Evolutionary conservation across 2,888 invertebrate species (phyloP), one percentile per base, ranked within the genome.

Genomic region (Drosophila mayaguana): DNA sequence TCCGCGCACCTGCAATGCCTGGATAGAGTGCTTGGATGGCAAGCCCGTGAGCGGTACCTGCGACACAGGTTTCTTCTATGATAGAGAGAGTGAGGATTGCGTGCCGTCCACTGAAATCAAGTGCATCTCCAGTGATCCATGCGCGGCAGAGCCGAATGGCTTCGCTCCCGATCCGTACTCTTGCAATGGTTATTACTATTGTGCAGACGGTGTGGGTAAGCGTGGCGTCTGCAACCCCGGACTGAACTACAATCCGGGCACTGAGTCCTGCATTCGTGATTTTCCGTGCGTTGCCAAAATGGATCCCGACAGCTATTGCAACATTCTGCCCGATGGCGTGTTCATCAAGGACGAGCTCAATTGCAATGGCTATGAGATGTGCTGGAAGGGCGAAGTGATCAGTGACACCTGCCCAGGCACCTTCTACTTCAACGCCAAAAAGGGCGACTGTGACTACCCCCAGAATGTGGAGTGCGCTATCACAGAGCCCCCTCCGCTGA

Each of bases 181-280:
- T 16, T 92, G 92, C 64, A 89, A 80, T 55, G 81, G 86, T 0
- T 92, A 92, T 51, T 92, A 90, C 48, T 92, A 92, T 40, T 92
- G 91, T 54, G 36, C 12, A 6, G 66, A 84, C 16, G 92, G 91
- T 2, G 36, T 43, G 8, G 91, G 78, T 0, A 45, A 69, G 0
- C 80, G 28, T 0, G 92, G 92, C 3, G 38, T 62, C 8, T 92
- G 92, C 48, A 68, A 59, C 7, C 0, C 63, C 1, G 91, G 90
- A n/a, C 32, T 85, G 50, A 91, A 88, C 61, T 92, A 56, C 14
- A 89, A 89, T 72, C 77, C 89, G 0, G 75, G 69, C 2, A 91
- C 90, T 0, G 53, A 71, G 51, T 74, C 80, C 8, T 92, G 91
- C 43, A 81, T 90, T 12, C 72, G 85, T 0, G 77, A 83, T 11